Base-by-base conservation (phyloP, 1,140 invertebrate genomes). In the Sesamia nonagrioides region DNA sequence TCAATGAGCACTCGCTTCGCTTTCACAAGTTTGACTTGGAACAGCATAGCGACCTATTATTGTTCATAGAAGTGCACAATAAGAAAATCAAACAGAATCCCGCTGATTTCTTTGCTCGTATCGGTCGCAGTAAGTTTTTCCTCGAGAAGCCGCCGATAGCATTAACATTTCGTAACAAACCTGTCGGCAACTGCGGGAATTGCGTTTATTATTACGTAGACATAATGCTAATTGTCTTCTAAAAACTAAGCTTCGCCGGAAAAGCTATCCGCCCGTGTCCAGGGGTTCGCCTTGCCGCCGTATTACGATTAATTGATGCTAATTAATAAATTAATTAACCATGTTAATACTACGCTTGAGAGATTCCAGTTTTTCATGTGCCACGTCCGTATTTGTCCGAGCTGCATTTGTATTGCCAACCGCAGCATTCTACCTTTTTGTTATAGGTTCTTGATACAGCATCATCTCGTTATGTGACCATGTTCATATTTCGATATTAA, bases 251-350 rank as follows among this genome's bases (percentile, higher is more conserved):
- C 60, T 89, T 90, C 85, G 75, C 56, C 69, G 86, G 89, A 92
- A 92, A 89, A 88, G 71, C 81, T 88, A 89, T 84, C 87, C 80
- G 84, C 61, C 86, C 88, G 88, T 85, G 81, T 81, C 87, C 80
- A 78, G 72, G 80, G 83, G 80, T 80, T 79, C 81, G 83, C 82
- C 80, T 79, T 81, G 82, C 86, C 82, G 84, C 84, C 78, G 84
- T 86, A 85, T 86, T 88, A 90, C 87, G 18, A 89, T 91, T 91
- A 92, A 92, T 93, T 92, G 88, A 92, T 91, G 88, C 85, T 91
- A 94, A 93, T 92, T 91, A 92, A 93, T 93, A 92, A 90, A 94
- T 93, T 91, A 94, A 93, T 94, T 92, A 90, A 86, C 85, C 88
- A 92, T 92, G 88, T 90, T 90, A 91, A 90, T 93, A 90, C 83